phyloP scores from a whole-genome alignment of 2,113 vertebrate species.

The Trichechus manatus region DNA sequence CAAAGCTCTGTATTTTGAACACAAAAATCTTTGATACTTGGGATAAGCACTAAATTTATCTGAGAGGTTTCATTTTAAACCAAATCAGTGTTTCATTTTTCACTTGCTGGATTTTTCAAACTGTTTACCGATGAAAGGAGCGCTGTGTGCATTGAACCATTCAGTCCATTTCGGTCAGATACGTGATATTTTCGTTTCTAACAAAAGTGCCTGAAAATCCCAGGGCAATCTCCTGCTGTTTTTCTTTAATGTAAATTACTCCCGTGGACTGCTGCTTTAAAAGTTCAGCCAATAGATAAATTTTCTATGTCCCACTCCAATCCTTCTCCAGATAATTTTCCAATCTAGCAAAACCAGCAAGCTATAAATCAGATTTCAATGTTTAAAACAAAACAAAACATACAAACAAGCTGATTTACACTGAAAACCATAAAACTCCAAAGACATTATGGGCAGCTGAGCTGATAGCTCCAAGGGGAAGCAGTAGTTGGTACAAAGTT shows the following conservation, averaged over 20 bases:
- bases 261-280: constrained; percentile 69
- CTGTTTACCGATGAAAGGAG: constrained; percentile 83
- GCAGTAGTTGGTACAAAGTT: not conserved
- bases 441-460: constrained; percentile 30
- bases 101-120: constrained; percentile 82
- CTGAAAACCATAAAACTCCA: constrained; percentile 27
- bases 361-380: constrained; percentile 75
- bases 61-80: constrained; percentile 83
- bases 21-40: constrained; percentile 78
- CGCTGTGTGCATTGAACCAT: constrained; percentile 80
- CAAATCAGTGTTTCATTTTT: constrained; percentile 84
- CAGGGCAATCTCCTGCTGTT: constrained; percentile 68
- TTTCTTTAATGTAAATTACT: constrained; percentile 82
- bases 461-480: not conserved
- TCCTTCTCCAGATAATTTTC: constrained; percentile 70
- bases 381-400: constrained; percentile 73
- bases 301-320: constrained; percentile 68
- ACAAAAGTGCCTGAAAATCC: constrained; percentile 78
- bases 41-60: constrained; percentile 76
- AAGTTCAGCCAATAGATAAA: constrained; percentile 73
- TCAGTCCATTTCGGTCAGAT: constrained; percentile 81
- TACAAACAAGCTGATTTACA: constrained; percentile 71
- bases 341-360: constrained; percentile 50
- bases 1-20: constrained; percentile 76
- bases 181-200: constrained; percentile 79